These are phyloP conservation scores for Orius insidiosus DNA, from an alignment of 1,140 invertebrate species.

Conservation along the genomic window DNA sequence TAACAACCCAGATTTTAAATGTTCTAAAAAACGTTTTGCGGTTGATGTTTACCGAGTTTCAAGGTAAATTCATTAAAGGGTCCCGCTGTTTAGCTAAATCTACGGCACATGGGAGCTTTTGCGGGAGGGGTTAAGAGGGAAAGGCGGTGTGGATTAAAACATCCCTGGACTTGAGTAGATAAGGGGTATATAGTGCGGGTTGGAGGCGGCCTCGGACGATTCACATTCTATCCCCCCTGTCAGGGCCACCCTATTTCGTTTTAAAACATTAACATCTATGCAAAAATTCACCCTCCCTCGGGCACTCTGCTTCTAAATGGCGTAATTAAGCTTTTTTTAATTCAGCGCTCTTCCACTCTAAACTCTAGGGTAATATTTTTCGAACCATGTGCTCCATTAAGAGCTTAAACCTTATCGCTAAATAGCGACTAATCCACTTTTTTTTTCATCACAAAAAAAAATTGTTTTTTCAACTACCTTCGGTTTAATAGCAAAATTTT, in stretches of 20 bases:
- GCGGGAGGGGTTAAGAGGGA: neutral
- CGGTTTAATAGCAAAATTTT: no score
- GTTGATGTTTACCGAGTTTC: no score
- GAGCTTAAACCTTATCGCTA: no score
- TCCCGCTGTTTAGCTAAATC: no score
- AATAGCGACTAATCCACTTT: no score
- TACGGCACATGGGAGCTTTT: neutral
- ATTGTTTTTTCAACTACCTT: no score
- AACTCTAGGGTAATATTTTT: no score
- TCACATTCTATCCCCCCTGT: neutral
- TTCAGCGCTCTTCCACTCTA: neutral
- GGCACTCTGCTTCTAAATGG: constrained; percentile 5
- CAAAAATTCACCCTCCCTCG: constrained; percentile 1
- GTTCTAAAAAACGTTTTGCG: no score
- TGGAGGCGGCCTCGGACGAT: neutral
- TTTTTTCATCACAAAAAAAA: no score
- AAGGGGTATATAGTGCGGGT: neutral
- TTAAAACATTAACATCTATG: constrained; percentile 11
- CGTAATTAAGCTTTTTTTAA: constrained; percentile 8
- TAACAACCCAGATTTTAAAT: no score
- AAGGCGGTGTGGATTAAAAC: constrained; percentile 11
- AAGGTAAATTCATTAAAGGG: no score
- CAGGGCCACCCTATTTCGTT: neutral
- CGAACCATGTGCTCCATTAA: neutral
- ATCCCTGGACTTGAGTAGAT: constrained; percentile 9